Conservation (phyloP, 2,888 invertebrate genomes). For the Oconnorella tubifera region DNA sequence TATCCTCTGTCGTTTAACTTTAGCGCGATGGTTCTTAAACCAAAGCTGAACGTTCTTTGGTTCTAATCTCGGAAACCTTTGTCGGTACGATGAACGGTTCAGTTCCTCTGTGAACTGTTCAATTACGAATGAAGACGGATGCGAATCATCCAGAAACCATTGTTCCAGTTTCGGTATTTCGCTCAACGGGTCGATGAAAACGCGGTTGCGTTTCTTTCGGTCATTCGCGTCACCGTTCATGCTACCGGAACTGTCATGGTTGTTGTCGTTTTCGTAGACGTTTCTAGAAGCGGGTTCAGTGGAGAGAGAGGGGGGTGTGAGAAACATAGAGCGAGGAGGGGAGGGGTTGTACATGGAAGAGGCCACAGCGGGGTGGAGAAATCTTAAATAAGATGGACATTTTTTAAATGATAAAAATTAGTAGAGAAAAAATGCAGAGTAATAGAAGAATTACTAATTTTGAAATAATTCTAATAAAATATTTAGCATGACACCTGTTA, state of each 20-base stretch:
- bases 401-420: too few relatives aligned
- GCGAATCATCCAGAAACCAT: constrained; percentile 11
- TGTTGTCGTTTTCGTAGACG: not conserved
- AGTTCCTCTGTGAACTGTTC: constrained; percentile 16
- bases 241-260: constrained; percentile 3
- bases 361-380: too few relatives aligned
- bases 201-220: constrained; percentile 12
- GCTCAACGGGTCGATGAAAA: constrained; percentile 13
- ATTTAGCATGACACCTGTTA: too few relatives aligned
- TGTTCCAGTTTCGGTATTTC: constrained; percentile 15
- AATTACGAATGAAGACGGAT: constrained; percentile 5
- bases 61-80: constrained; percentile 11
- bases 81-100: constrained; percentile 10
- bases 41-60: constrained; percentile 18
- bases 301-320: not conserved
- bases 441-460: too few relatives aligned
- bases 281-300: too few relatives aligned
- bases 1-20: constrained; percentile 8
- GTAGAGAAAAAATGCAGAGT: too few relatives aligned
- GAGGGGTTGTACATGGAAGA: too few relatives aligned
- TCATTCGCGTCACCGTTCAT: constrained; percentile 6
- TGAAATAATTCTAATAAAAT: too few relatives aligned
- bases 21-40: constrained; percentile 19
- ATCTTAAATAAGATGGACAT: too few relatives aligned
- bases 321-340: not conserved